Conservation (phyloP, 1,140 invertebrate genomes). For the Drosophila serrata region DNA sequence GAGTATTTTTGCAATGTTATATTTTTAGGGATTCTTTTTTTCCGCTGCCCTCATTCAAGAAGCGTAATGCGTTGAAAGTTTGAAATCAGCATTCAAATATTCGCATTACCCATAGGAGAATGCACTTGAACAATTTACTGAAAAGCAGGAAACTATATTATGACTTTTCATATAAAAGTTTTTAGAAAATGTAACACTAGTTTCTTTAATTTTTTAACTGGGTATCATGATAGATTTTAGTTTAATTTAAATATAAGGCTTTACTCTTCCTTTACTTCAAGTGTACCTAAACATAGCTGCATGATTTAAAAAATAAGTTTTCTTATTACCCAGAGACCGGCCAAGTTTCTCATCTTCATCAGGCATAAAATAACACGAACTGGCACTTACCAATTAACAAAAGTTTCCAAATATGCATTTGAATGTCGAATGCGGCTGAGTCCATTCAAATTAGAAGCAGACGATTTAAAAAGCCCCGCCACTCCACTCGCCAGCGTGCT, state of each 20-base stretch:
- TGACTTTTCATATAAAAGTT: neutral
- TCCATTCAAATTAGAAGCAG: constrained; percentile 84
- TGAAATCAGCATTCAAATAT: constrained; percentile 57
- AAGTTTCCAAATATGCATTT: constrained; percentile 85
- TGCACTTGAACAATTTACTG: neutral
- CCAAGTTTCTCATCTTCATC: constrained; percentile 51
- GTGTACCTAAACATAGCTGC: neutral
- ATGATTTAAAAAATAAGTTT: neutral
- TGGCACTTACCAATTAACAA: constrained; percentile 85
- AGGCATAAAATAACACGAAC: constrained; percentile 47
- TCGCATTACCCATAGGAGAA: constrained; percentile 17
- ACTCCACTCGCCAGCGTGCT: constrained; percentile 43
- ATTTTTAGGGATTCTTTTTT: constrained; percentile 3
- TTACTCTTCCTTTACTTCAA: neutral
- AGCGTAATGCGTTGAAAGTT: constrained; percentile 63
- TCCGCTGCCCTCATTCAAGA: constrained; percentile 35
- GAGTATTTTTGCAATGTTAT: constrained; percentile 13
- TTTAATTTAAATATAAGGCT: too few relatives aligned
- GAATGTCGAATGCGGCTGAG: constrained; percentile 83
- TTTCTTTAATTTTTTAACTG: too few relatives aligned
- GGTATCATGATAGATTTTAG: too few relatives aligned
- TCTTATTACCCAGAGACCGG: constrained; percentile 18
- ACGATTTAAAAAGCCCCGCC: constrained; percentile 60
- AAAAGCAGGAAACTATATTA: neutral
- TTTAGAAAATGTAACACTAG: too few relatives aligned